A percentile compares a stretch with the other conserved stretches of the same genome.
These are phyloP conservation scores for Tortrix viridana DNA, from an alignment of 2,888 invertebrate genomes.

Conservation along the genomic window DNA sequence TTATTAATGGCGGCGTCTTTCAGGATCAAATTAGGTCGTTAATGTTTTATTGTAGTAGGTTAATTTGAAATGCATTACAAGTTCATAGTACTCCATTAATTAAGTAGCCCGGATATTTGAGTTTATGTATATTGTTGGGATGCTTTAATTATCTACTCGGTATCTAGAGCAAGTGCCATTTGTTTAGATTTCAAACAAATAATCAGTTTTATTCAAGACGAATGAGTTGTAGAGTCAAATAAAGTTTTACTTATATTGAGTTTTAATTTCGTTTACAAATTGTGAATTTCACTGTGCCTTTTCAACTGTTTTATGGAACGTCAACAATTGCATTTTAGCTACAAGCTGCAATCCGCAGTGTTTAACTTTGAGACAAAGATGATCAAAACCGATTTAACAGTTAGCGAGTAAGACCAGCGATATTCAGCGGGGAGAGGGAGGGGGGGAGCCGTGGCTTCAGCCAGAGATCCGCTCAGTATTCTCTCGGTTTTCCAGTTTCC, in stretches of 20 bases:
- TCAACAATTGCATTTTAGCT: too few relatives aligned
- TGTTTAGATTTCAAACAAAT: too few relatives aligned
- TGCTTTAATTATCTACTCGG: too few relatives aligned
- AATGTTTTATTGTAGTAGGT: constrained; percentile 27
- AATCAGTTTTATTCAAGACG: too few relatives aligned
- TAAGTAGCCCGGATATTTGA: neutral
- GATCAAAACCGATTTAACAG: constrained; percentile 8
- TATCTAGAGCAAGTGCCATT: too few relatives aligned
- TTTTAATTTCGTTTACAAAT: too few relatives aligned
- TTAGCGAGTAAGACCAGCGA: constrained; percentile 18
- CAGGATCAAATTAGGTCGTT: constrained; percentile 33
- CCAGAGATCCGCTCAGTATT: constrained; percentile 43
- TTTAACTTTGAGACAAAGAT: neutral
- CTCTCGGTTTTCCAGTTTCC: constrained; percentile 46
- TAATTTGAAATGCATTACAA: constrained; percentile 29
- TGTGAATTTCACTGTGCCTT: too few relatives aligned
- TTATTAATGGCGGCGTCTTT: constrained; percentile 32
- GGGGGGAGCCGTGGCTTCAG: constrained; percentile 11
- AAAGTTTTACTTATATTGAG: too few relatives aligned
- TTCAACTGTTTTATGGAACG: too few relatives aligned
- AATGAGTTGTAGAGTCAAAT: too few relatives aligned
- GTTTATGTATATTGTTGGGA: too few relatives aligned
- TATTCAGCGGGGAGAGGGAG: constrained; percentile 13
- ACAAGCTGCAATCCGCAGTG: too few relatives aligned
- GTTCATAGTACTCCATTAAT: constrained; percentile 25